phyloP scores from a whole-genome alignment of 2,797 vertebrate genomes.

The Antrozous pallidus region DNA sequence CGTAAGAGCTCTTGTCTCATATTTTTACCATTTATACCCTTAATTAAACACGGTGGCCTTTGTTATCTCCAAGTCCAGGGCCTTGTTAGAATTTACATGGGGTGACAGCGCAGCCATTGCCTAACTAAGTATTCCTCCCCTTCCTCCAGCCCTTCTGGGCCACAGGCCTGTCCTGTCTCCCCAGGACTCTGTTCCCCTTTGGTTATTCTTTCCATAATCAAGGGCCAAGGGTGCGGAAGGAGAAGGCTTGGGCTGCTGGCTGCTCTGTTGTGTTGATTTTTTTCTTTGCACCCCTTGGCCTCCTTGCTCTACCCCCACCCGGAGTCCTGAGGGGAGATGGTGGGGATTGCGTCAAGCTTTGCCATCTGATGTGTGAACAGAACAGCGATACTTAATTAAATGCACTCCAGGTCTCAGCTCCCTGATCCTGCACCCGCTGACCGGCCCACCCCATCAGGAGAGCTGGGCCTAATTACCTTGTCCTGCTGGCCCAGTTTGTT shows the following conservation, averaged over 20 bases:
- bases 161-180: neutral
- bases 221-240: neutral
- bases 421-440: conserved; percentile 41
- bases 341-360: neutral
- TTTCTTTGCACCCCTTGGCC: neutral
- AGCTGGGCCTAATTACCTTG: conserved; percentile 18
- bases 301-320: neutral
- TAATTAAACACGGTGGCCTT: conserved; percentile 77
- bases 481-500: conserved; percentile 43
- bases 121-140: conserved; percentile 49
- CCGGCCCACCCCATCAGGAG: conserved; percentile 39
- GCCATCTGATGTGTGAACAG: conserved; percentile 47
- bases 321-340: neutral
- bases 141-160: conserved; percentile 3
- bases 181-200: neutral
- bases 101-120: conserved; percentile 44
- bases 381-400: conserved; percentile 64
- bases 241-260: neutral
- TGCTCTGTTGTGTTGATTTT: neutral
- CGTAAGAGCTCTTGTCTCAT: conserved; percentile 72
- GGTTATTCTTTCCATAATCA: conserved; percentile 17
- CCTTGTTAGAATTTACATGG: conserved; percentile 69
- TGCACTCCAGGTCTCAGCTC: conserved; percentile 48
- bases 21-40: conserved; percentile 76
- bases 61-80: conserved; percentile 59